A percentile compares a stretch with the other conserved stretches of the same genome.
phyloP scores from a whole-genome alignment of 2,888 invertebrate genomes.

The Eupithecia vulgata region DNA sequence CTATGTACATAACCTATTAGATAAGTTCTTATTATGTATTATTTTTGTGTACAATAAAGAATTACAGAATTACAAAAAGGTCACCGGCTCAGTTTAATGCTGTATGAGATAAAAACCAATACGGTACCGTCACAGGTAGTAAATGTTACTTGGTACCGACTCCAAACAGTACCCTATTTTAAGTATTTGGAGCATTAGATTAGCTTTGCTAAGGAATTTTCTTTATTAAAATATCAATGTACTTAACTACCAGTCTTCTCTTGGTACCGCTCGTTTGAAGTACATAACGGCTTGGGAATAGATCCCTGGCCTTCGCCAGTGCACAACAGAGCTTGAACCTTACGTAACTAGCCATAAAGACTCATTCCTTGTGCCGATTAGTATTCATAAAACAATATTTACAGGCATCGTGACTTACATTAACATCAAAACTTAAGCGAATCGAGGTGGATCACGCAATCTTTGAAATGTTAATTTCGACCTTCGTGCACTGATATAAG shows the following conservation, averaged over 20 bases:
- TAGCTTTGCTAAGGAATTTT: neutral
- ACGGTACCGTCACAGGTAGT: too few species aligned
- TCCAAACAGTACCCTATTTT: neutral
- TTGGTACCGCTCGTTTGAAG: neutral
- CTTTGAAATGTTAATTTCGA: slow-evolving; percentile 20
- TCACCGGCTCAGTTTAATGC: too few species aligned
- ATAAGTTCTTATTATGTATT: too few species aligned
- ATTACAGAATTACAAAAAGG: too few species aligned
- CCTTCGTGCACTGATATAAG: slow-evolving; percentile 17
- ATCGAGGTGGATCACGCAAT: slow-evolving; percentile 20
- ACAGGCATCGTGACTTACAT: slow-evolving; percentile 17
- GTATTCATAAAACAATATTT: slow-evolving; percentile 16
- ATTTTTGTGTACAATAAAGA: too few species aligned
- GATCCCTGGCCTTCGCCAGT: neutral
- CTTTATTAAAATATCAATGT: neutral
- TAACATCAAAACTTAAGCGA: slow-evolving; percentile 13
- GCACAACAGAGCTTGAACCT: neutral
- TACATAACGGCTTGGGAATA: neutral
- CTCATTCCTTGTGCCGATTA: neutral
- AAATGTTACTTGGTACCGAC: neutral
- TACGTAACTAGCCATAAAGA: neutral
- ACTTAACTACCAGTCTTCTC: neutral
- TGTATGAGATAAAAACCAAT: too few species aligned
- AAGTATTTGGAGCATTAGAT: neutral
- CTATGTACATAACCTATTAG: too few species aligned